phyloP scores from a whole-genome alignment of 1,140 invertebrate species.

The Trichomalopsis sarcophagae region DNA sequence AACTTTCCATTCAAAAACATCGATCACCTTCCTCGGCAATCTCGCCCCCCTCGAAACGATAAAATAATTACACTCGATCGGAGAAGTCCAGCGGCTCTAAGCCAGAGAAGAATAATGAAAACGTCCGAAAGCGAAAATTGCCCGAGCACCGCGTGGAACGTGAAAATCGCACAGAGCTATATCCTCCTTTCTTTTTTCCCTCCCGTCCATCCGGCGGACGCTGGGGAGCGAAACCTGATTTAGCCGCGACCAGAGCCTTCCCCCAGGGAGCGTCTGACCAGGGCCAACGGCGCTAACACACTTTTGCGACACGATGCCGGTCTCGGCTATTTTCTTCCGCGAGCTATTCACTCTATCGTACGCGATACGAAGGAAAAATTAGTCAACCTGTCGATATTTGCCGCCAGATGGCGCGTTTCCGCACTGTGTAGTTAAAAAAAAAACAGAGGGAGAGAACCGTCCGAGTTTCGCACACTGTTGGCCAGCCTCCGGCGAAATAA shows the following conservation, averaged over 20 bases:
- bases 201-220: conserved; percentile 32
- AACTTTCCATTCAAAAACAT: too few species aligned
- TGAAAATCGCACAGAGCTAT: not conserved
- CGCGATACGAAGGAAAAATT: too few species aligned
- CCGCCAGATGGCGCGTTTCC: too few species aligned
- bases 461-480: too few species aligned
- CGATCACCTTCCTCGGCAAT: too few species aligned
- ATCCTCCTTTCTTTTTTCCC: not conserved
- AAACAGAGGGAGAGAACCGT: too few species aligned
- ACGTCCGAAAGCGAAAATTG: not conserved
- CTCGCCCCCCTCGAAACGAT: too few species aligned
- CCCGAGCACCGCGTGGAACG: not conserved
- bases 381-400: too few species aligned
- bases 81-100: not conserved
- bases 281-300: conserved; percentile 65
- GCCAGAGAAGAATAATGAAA: not conserved
- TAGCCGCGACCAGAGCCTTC: conserved; percentile 67
- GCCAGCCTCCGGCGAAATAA: not conserved
- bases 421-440: too few species aligned
- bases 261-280: conserved; percentile 66
- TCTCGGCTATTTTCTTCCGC: not conserved
- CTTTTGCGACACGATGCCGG: not conserved
- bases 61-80: not conserved
- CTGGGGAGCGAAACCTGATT: conserved; percentile 72
- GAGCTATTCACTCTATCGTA: too few species aligned